phyloP scores from a whole-genome alignment of 2,113 vertebrate genomes.

The rat (Rattus norvegicus) region DNA sequence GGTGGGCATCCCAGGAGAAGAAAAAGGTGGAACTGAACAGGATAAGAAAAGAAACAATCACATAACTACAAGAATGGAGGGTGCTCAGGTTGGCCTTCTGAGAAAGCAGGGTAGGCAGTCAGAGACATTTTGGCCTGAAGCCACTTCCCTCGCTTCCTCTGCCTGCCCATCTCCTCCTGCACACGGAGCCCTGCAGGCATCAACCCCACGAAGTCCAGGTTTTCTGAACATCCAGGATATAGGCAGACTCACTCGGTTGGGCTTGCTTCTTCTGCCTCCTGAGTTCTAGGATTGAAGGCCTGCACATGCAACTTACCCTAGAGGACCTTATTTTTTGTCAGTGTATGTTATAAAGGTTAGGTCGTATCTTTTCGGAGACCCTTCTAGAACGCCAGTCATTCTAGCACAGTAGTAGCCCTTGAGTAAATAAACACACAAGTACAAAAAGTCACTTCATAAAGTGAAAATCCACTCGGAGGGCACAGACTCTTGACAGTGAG shows the following conservation, averaged over 20 bases:
- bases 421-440: constrained; percentile 53
- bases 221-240: constrained; percentile 31
- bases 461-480: constrained; percentile 65
- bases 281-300: too few species aligned
- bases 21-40: background rate
- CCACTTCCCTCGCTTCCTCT: background rate
- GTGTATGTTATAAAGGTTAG: background rate
- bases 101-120: background rate
- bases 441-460: constrained; percentile 61
- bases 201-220: background rate
- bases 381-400: background rate
- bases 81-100: background rate
- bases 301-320: too few species aligned
- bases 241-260: too few species aligned
- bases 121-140: background rate
- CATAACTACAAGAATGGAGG: background rate
- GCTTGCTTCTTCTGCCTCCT: too few species aligned
- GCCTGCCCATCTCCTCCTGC: background rate
- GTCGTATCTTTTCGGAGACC: background rate
- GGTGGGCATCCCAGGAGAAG: background rate
- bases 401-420: constrained; percentile 25
- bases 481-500: constrained; percentile 70
- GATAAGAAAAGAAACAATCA: background rate
- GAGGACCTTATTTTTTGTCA: constrained; percentile 44
- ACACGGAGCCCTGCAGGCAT: background rate